Base-by-base conservation (phyloP, 2,113 vertebrate genomes). In the Corynorhinus townsendii region DNA sequence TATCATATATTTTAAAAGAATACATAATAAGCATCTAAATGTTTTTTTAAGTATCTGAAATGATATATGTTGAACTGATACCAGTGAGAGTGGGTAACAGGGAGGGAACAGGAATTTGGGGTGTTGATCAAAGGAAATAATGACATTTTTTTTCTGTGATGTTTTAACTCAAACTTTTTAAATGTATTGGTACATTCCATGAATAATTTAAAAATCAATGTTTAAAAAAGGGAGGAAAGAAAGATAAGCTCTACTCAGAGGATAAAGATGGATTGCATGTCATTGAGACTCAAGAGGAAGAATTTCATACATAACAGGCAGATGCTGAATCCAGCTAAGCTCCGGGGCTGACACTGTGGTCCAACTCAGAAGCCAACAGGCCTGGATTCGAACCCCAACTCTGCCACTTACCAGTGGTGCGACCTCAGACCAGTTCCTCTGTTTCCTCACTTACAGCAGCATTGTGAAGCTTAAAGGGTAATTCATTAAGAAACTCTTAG, bases 131-230 rank as follows among this genome's bases (percentile, higher is more conserved):
- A 81, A 86, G 59, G 24, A 93, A 93, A 86, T 33, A n/a, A 76
- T 22, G 15, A 72, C 24, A 54, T 19, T 54, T 56, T 56, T 56
- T 56, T 83, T 83, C 15, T 69, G 43, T 66, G 5, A 84, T 79
- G 3, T 38, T 90, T 91, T 52, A 59, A 68, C 24, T 89, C 76
- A 54, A 77, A 20, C 6, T 52, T 93, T 89, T 89, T 20, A 68
- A 19, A 91, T 71, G 12, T 80, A 81, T 64, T 47, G 8, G 22
- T 33, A 5, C 9, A 91, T 89, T 47, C 28, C 9, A n/a, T 38
- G 20, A 89, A 76, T 62, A 89, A 90, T 75, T 89, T 86, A 80
- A 86, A 92, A 93, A 30, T 81, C 52, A 59, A 35, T 64, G 69
- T 49, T 77, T 19, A 33, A 56, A 80, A 79, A 54, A 52, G 22